Evolutionary conservation across 2,113 vertebrate species (phyloP).

Genomic region (Lucifuga dentata): DNA sequence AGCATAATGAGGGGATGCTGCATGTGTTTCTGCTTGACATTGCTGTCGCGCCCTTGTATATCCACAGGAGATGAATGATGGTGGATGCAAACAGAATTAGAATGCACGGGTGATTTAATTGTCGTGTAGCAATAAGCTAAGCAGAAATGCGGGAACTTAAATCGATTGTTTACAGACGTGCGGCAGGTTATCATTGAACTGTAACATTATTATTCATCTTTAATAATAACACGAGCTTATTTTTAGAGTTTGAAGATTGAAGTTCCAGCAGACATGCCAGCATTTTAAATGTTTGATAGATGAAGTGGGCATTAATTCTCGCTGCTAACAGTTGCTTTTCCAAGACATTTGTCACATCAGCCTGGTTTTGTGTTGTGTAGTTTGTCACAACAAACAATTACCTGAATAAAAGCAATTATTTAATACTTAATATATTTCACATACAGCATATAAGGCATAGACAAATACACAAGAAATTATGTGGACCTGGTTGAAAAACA

Average conservation of each 20-base stretch:
- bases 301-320: constrained; percentile 6
- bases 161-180: neutral
- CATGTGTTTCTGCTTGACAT: constrained; percentile 11
- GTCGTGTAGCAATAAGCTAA: neutral
- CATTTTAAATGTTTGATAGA: constrained; percentile 1
- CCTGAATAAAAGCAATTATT: constrained; percentile 23
- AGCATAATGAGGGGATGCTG: constrained; percentile 5
- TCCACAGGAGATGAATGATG: neutral
- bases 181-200: constrained; percentile 1
- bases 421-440: constrained; percentile 12
- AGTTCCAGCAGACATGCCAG: neutral
- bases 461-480: constrained; percentile 16
- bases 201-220: neutral
- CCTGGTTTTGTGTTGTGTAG: constrained; percentile 16
- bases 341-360: constrained; percentile 23
- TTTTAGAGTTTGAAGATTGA: neutral
- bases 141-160: neutral
- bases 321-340: constrained; percentile 1
- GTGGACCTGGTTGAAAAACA: neutral
- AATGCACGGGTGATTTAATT: constrained; percentile 1
- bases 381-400: constrained; percentile 47
- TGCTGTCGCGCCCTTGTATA: neutral
- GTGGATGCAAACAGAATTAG: neutral
- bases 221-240: neutral
- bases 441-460: constrained; percentile 12